Evolutionary conservation across 2,888 invertebrate species (phyloP), one percentile per base, ranked within the genome.

Genomic region (Agrotis ipsilon): DNA sequence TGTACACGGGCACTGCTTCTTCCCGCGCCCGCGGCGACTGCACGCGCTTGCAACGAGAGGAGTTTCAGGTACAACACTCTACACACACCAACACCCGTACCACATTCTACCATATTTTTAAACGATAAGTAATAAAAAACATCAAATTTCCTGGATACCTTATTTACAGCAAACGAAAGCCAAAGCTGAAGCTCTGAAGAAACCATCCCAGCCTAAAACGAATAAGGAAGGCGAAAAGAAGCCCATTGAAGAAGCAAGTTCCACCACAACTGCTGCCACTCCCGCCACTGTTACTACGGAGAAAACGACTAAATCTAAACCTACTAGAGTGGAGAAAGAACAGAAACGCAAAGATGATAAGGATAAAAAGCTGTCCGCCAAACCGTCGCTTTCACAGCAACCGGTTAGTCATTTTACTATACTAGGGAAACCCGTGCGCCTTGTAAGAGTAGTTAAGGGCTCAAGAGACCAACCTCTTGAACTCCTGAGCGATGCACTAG

Each of bases 21-120:
- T 98, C 98, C 66, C 97, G 98, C 74, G 98, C 98, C 0, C 96
- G 98, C 59, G 98, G 98, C 73, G 98, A 98, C 88, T 98, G 98
- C 62, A 97, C 98, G 0, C 97, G 97, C 51, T 94, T 97, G 24
- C 97, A 98, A 83, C 96, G 98, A 18, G 97, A 98, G 69, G 98
- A 98, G 89, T 97, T 97, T 90, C 96, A 97, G 93, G 97, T 97
- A 84, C 43, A 14, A 52, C 21, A 82, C 13, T 21, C 27, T 27
- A 6, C 6, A 4, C 27, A 9, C 11, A n/a, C 4, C 9, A 14
- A 13, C 18, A 39, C 14, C 14, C n/a, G 9, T 19, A 54, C 52
- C 13, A 51, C 11, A 1, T 18, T 43, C 9, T 18, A 27, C 14
- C 6, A 19, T 9, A 7, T 14, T 14, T 14, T 66, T 51, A 52